Evolutionary conservation across 2,113 vertebrate genomes (phyloP).

Genomic region (Rhadina sibilatrix): DNA sequence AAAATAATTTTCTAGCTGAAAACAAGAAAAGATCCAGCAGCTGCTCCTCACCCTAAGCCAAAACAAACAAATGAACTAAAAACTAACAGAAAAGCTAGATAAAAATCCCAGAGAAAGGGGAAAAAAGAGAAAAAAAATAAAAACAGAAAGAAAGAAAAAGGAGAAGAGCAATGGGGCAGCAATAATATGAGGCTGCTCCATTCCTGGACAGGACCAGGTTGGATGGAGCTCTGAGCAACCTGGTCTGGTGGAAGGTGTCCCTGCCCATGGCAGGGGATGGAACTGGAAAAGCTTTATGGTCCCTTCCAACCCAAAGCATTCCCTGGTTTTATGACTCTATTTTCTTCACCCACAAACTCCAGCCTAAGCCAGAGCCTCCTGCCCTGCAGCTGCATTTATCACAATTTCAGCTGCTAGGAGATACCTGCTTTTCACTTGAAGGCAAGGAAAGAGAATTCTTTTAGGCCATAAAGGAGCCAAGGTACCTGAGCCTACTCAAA

Average conservation of each 20-base stretch:
- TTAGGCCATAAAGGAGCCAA: neutral
- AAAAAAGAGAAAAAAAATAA: neutral
- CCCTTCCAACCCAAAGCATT: neutral
- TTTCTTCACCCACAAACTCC: neutral
- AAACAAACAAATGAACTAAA: neutral
- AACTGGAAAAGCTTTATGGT: neutral
- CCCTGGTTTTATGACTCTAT: neutral
- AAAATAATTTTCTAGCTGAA: neutral
- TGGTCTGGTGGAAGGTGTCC: neutral
- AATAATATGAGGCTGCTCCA: neutral
- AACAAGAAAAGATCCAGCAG: neutral
- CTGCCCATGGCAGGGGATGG: neutral
- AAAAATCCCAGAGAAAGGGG: neutral
- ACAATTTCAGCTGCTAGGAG: neutral
- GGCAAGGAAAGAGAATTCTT: neutral
- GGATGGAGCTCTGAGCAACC: neutral
- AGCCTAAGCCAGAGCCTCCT: neutral
- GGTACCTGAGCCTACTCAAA: neutral
- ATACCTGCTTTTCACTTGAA: neutral
- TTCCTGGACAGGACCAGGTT: rapidly evolving
- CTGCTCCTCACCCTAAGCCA: constrained; percentile 19
- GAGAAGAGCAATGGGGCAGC: neutral
- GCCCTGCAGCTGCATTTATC: neutral
- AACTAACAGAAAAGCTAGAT: neutral
- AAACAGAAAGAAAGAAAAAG: neutral